Conservation (phyloP, 1,140 invertebrate species). For the Alviniconcha marisindica region DNA sequence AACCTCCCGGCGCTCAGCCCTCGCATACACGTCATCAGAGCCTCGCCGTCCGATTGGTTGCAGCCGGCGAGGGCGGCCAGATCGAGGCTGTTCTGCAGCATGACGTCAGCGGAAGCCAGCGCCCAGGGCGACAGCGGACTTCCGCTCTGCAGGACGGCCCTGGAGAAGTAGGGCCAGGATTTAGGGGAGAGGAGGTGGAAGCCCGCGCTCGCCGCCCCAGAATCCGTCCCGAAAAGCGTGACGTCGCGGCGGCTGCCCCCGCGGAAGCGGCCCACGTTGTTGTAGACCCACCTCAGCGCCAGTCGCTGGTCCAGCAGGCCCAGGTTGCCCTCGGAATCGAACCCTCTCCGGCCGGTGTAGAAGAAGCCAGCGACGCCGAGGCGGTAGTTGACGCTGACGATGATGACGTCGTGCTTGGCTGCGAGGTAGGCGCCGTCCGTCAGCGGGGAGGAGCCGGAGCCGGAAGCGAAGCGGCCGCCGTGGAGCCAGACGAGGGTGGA, state of each 20-base stretch:
- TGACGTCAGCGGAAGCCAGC: neutral
- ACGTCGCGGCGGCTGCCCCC: slow-evolving; percentile 50
- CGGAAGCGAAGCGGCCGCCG: neutral
- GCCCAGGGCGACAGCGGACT: neutral
- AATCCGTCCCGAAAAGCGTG: slow-evolving; percentile 54
- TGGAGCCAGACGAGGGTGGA: neutral
- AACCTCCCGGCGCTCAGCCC: neutral
- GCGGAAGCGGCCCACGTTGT: slow-evolving; percentile 85
- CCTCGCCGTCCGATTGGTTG: neutral
- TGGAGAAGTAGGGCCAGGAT: neutral
- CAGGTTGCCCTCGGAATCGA: slow-evolving; percentile 93
- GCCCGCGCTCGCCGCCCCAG: slow-evolving; percentile 47
- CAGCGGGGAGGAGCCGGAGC: neutral
- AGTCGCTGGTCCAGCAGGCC: too few relatives aligned
- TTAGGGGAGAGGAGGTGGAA: slow-evolving; percentile 27
- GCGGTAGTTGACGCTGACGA: neutral
- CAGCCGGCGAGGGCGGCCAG: neutral
- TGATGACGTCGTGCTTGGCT: neutral
- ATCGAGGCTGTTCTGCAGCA: neutral
- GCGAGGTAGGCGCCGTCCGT: neutral
- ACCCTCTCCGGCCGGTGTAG: slow-evolving; percentile 81
- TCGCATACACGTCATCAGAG: neutral
- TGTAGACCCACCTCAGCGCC: too few relatives aligned
- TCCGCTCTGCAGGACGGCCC: slow-evolving; percentile 16
- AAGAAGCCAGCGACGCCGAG: neutral